A percentile compares a stretch with the other conserved stretches of the same genome.
phyloP scores from a whole-genome alignment of 2,797 vertebrate species.

The Anniella stebbinsi region DNA sequence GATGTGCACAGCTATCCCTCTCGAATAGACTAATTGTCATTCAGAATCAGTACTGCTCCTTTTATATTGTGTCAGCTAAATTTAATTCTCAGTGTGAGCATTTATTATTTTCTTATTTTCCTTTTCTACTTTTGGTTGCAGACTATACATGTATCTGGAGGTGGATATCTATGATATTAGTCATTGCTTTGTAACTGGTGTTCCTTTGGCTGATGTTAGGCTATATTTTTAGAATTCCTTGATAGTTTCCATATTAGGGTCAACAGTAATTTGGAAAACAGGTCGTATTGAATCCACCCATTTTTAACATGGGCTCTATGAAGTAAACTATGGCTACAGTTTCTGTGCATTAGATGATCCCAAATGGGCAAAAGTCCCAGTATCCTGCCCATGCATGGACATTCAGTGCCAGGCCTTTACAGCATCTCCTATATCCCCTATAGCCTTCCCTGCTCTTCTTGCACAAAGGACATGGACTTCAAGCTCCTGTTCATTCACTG shows the following conservation, averaged over 20 bases:
- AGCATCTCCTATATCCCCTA: not conserved
- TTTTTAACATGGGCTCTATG: not conserved
- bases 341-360: not conserved
- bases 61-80: not conserved
- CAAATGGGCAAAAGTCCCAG: not conserved
- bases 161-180: not conserved
- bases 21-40: not conserved
- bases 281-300: not conserved
- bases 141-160: not conserved
- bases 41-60: not conserved
- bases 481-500: not conserved
- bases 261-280: not conserved
- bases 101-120: not conserved
- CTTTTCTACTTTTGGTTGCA: not conserved
- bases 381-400: not conserved
- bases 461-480: not conserved
- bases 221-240: not conserved
- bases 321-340: not conserved
- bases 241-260: not conserved
- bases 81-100: not conserved
- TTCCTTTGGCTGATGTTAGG: not conserved
- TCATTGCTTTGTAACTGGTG: not conserved
- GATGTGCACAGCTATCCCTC: too few species aligned
- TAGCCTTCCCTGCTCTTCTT: not conserved
- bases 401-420: not conserved